Conservation (phyloP, 2,797 vertebrate genomes). For the Moxostoma hubbsi region DNA sequence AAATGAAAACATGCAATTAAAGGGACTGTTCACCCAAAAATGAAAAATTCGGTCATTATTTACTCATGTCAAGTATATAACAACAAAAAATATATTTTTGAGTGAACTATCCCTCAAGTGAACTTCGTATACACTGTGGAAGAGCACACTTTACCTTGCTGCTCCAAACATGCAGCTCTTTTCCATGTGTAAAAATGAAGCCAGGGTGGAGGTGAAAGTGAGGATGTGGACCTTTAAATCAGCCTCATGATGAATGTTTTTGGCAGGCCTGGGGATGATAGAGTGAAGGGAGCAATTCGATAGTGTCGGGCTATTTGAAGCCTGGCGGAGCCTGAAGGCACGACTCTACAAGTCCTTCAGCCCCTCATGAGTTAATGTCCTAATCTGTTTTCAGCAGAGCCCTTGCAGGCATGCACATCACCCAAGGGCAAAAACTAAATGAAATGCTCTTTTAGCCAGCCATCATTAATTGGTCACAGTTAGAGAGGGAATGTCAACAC, state of each 20-base stretch:
- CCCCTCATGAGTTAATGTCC: conserved; percentile 65
- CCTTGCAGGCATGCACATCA: conserved; percentile 52
- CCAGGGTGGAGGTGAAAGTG: not conserved
- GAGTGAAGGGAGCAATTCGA: conserved; percentile 36
- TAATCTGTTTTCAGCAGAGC: conserved; percentile 71
- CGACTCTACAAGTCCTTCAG: conserved; percentile 62
- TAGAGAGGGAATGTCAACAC: conserved; percentile 52
- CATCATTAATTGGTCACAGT: conserved; percentile 68
- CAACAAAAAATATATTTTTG: no score
- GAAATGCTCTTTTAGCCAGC: conserved; percentile 62
- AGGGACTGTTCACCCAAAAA: no score
- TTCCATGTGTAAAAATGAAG: conserved; percentile 8
- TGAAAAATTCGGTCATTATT: not conserved
- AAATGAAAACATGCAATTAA: no score
- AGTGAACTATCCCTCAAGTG: not conserved
- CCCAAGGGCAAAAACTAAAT: conserved; percentile 55
- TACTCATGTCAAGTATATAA: not conserved
- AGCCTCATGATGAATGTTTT: conserved; percentile 51
- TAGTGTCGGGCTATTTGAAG: conserved; percentile 58
- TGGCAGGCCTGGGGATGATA: conserved; percentile 44
- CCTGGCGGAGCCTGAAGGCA: conserved; percentile 56
- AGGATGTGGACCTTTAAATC: conserved; percentile 48
- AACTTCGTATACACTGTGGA: not conserved
- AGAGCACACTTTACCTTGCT: not conserved
- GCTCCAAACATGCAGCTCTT: not conserved